Conservation (phyloP, 2,888 invertebrate genomes). For the Oxyscelio sp. region DNA sequence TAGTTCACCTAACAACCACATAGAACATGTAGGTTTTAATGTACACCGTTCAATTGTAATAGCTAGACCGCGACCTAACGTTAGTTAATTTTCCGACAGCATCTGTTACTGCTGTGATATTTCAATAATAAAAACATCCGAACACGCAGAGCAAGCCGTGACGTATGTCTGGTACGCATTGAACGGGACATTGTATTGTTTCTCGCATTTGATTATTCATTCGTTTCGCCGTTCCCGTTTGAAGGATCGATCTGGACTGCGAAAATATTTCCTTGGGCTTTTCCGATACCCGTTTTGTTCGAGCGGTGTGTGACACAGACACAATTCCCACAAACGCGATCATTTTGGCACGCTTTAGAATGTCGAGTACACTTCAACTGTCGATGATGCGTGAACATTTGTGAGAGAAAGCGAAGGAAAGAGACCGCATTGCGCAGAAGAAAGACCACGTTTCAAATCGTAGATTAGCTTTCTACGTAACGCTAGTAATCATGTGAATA, state of each 20-base stretch:
- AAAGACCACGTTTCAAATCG: constrained; percentile 39
- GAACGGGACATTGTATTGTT: constrained; percentile 40
- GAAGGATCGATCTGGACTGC: constrained; percentile 29
- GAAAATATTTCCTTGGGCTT: constrained; percentile 24
- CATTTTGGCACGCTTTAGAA: constrained; percentile 41
- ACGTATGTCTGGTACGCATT: constrained; percentile 49
- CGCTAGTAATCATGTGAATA: constrained; percentile 70
- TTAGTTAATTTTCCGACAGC: constrained; percentile 56
- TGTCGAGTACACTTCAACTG: constrained; percentile 12
- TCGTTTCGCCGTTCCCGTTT: constrained; percentile 28
- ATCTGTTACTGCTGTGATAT: constrained; percentile 62
- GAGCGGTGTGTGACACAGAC: constrained; percentile 1
- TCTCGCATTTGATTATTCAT: constrained; percentile 46
- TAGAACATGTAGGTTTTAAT: too few species aligned
- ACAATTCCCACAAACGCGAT: constrained; percentile 24
- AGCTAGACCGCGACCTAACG: constrained; percentile 11
- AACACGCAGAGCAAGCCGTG: constrained; percentile 29
- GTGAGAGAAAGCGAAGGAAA: too few species aligned
- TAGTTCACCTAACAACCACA: too few species aligned
- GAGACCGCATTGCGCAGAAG: constrained; percentile 23
- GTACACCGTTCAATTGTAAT: constrained; percentile 40
- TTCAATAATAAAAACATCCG: constrained; percentile 48
- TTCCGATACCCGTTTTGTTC: constrained; percentile 30
- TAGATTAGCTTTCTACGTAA: constrained; percentile 60
- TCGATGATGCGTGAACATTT: constrained; percentile 21